Conservation (phyloP, 2,113 vertebrate species). For the Carlito syrichta region DNA sequence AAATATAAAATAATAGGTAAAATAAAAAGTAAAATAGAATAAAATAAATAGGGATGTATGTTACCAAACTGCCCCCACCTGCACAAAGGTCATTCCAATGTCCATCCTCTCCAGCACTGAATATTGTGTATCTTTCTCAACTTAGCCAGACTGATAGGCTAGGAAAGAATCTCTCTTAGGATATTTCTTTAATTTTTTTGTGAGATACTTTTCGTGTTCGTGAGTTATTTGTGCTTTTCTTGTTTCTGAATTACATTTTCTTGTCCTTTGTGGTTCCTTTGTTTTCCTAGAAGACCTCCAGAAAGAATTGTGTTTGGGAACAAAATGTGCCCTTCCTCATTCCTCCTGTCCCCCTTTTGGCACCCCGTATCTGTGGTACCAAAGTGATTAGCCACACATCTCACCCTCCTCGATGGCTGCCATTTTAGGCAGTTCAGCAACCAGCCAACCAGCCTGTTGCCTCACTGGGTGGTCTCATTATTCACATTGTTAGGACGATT, state of each 20-base stretch:
- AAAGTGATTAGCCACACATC: not conserved
- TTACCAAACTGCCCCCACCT: not conserved
- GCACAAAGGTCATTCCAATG: not conserved
- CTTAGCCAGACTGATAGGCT: not conserved
- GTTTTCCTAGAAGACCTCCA: not conserved
- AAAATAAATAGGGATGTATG: not conserved
- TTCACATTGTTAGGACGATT: not conserved
- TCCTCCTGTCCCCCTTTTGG: not conserved
- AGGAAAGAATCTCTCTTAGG: not conserved
- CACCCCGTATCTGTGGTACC: not conserved
- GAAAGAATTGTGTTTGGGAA: not conserved
- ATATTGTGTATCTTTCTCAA: not conserved
- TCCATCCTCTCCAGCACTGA: not conserved
- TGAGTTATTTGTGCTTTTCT: not conserved
- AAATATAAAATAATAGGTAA: too few relatives aligned
- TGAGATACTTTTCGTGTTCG: not conserved
- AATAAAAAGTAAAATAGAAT: too few relatives aligned
- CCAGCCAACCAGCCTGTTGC: not conserved
- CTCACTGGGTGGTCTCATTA: not conserved
- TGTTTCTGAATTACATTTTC: not conserved
- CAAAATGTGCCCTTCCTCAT: not conserved
- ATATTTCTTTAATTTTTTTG: not conserved
- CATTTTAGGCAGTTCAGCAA: not conserved
- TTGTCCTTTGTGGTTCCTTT: not conserved
- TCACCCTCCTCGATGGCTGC: not conserved